Conservation (phyloP, 1,140 invertebrate species). For the Diabrotica undecimpunctata region DNA sequence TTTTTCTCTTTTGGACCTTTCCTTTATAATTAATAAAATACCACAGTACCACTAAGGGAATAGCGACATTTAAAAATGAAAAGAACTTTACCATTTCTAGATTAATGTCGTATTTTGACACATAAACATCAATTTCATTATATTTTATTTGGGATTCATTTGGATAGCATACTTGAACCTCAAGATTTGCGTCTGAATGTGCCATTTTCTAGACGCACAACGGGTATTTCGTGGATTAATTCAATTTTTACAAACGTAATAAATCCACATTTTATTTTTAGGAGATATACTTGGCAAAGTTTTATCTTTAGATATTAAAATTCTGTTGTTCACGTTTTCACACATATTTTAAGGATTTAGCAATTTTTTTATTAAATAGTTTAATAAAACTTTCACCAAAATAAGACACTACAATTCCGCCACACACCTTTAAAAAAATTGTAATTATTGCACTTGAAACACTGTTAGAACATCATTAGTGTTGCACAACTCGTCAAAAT, state of each 20-base stretch:
- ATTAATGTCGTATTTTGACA: not conserved
- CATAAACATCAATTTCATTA: not conserved
- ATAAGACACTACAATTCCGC: not conserved
- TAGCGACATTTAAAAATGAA: not conserved
- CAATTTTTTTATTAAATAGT: not conserved
- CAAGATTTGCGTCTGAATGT: not conserved
- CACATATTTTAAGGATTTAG: not conserved
- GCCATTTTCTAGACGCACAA: not conserved
- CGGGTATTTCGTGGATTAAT: not conserved
- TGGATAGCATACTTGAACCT: conserved; percentile 1
- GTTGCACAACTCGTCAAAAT: not conserved
- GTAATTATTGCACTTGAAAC: not conserved
- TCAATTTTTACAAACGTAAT: not conserved
- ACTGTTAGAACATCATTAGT: not conserved
- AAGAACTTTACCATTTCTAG: not conserved
- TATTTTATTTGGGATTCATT: not conserved
- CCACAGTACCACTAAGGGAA: not conserved
- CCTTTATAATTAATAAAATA: not conserved
- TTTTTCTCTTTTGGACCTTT: not conserved
- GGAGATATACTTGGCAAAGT: not conserved
- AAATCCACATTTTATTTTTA: not conserved
- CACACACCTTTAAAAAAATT: not conserved
- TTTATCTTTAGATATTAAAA: not conserved
- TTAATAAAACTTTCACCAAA: not conserved
- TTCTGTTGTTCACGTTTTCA: not conserved